These are phyloP conservation scores for Lasioglossum lativentre DNA, from an alignment of 2,888 invertebrate genomes.

Conservation along the genomic window DNA sequence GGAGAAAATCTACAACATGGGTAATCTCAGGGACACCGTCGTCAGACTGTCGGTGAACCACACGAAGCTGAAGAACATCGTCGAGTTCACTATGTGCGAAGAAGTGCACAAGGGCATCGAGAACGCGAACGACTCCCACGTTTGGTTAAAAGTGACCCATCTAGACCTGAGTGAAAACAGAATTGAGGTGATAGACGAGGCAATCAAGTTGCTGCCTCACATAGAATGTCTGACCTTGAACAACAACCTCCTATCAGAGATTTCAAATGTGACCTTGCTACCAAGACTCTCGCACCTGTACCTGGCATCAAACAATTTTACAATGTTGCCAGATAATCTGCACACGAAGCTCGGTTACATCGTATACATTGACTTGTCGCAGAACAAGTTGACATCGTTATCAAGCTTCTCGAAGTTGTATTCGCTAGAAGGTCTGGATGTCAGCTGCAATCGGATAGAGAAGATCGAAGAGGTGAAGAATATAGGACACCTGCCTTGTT, in stretches of 20 bases:
- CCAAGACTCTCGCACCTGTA: slow-evolving; percentile 91
- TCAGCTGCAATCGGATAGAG: slow-evolving; percentile 93
- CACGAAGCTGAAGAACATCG: slow-evolving; percentile 89
- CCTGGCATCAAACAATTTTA: slow-evolving; percentile 91
- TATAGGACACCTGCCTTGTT: slow-evolving; percentile 92
- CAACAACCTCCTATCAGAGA: slow-evolving; percentile 91
- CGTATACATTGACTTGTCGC: slow-evolving; percentile 92
- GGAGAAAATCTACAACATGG: slow-evolving; percentile 88
- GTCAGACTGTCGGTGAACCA: slow-evolving; percentile 88
- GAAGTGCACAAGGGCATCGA: slow-evolving; percentile 90
- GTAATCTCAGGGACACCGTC: slow-evolving; percentile 88
- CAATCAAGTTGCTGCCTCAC: slow-evolving; percentile 91
- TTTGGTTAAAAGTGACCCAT: slow-evolving; percentile 89
- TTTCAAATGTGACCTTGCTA: slow-evolving; percentile 92
- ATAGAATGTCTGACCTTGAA: slow-evolving; percentile 90
- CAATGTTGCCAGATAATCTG: slow-evolving; percentile 90
- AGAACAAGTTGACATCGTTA: slow-evolving; percentile 91
- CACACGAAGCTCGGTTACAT: slow-evolving; percentile 95
- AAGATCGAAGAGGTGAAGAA: slow-evolving; percentile 93
- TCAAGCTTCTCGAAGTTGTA: slow-evolving; percentile 92
- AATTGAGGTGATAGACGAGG: slow-evolving; percentile 91
- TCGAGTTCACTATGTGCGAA: slow-evolving; percentile 94
- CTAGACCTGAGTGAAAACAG: slow-evolving; percentile 93
- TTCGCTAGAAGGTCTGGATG: slow-evolving; percentile 93
- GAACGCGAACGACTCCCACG: slow-evolving; percentile 85